These are phyloP conservation scores for Octonoba sinensis DNA, from an alignment of 2,888 invertebrate genomes.

Conservation along the genomic window DNA sequence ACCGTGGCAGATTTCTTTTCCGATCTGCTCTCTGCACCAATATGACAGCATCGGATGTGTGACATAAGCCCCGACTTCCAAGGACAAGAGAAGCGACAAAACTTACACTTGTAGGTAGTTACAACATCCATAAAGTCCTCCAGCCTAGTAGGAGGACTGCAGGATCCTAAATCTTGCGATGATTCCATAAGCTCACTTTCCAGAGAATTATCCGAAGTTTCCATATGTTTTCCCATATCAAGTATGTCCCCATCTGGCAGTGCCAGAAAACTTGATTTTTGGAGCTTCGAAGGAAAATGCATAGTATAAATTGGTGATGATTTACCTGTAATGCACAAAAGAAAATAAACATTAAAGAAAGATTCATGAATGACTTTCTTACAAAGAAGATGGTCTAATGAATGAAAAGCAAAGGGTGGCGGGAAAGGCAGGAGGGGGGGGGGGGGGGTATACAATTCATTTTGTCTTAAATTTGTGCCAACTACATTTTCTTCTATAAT, in stretches of 20 bases:
- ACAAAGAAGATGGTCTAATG: too few relatives aligned
- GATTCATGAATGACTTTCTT: not conserved
- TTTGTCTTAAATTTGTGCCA: too few relatives aligned
- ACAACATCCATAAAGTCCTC: conserved; percentile 75
- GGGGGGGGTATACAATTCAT: too few relatives aligned
- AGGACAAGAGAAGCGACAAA: conserved; percentile 74
- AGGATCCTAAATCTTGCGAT: conserved; percentile 23
- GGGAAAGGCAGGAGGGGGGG: too few relatives aligned
- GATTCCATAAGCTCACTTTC: conserved; percentile 25
- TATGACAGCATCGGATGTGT: conserved; percentile 70
- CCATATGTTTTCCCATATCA: conserved; percentile 11
- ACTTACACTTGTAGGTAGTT: conserved; percentile 75
- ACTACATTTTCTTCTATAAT: too few relatives aligned
- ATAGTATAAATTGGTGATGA: conserved; percentile 28
- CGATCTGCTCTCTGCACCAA: too few relatives aligned
- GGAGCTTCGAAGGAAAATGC: conserved; percentile 28
- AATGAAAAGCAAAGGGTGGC: too few relatives aligned
- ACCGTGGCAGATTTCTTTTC: conserved; percentile 34
- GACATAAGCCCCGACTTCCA: conserved; percentile 71
- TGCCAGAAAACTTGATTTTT: conserved; percentile 14
- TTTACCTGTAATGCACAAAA: conserved; percentile 11
- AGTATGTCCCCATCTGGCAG: conserved; percentile 8
- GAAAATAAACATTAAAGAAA: not conserved
- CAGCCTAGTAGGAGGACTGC: conserved; percentile 65
- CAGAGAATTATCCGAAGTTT: conserved; percentile 12